Evolutionary conservation across 2,113 vertebrate genomes (phyloP), one percentile per base, ranked within the genome.

Genomic region (Anser cygnoides): DNA sequence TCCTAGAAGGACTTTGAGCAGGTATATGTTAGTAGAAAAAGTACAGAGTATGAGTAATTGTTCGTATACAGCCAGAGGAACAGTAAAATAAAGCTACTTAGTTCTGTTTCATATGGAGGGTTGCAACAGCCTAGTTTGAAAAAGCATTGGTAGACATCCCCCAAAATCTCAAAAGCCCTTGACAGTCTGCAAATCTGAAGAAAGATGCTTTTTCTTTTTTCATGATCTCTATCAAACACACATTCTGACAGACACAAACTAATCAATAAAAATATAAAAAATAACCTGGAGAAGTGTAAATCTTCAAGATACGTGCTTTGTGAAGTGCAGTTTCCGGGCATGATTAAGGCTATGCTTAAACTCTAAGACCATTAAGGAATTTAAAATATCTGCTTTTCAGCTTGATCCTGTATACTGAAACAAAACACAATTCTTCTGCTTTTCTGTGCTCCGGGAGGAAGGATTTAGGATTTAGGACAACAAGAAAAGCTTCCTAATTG

Each of bases 91-190:
- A 84, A 87, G 8, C 14, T 66, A 9, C 65, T n/a, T 25, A 26
- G 14, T 2, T 66, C 41, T 2, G 1, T 18, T 73, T 39, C 61
- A 35, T 4, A 16, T 1, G 1, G 70, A 19, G 39, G 33, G n/a
- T 18, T 82, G 61, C 61, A 63, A 23, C 17, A 54, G 2, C 44
- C 0, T 7, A 3, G 33, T 77, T 31, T 44, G 57, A 29, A 63
- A 35, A 20, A 33, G 33, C 74, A 11, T 7, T 8, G 10, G 31
- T 5, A 49, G 52, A 57, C 73, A 54, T 29, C 50, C 70, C 59
- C 49, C 18, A 17, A 82, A 87, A 54, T 7, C 84, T 66, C 74
- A 39, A 66, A 72, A 85, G 59, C 57, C n/a, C 67, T 59, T 35
- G 41, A 4, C 58, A 79, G 33, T 9, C 49, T 22, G 37, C 4